Evolutionary conservation across 2,888 invertebrate species (phyloP).

Genomic region (Hololepta plana): DNA sequence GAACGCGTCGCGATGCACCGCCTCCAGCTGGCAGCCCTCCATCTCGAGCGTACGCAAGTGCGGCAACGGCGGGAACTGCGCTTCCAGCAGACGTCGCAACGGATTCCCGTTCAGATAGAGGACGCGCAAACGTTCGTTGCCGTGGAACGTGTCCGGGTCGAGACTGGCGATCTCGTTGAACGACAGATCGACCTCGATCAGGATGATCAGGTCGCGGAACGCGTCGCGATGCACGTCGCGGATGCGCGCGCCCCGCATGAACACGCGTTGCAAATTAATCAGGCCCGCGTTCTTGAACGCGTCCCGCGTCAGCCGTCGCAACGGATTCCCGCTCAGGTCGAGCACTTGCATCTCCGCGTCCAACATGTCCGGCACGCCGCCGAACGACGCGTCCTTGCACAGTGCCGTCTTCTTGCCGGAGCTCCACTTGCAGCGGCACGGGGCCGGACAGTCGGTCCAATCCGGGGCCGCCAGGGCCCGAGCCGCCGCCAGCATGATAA

Average conservation of each 20-base stretch:
- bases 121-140: conserved; percentile 64
- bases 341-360: conserved; percentile 70
- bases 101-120: conserved; percentile 72
- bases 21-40: conserved; percentile 58
- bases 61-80: conserved; percentile 67
- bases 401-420: conserved; percentile 80
- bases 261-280: conserved; percentile 69
- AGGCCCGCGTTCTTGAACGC: conserved; percentile 64
- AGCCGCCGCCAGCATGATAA: conserved; percentile 22
- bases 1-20: conserved; percentile 61
- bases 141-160: conserved; percentile 64
- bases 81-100: conserved; percentile 46
- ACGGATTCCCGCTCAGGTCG: conserved; percentile 65
- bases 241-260: conserved; percentile 56
- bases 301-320: conserved; percentile 55
- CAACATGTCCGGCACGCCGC: conserved; percentile 52
- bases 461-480: conserved; percentile 43
- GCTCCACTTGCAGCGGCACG: conserved; percentile 84
- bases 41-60: conserved; percentile 66
- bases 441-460: conserved; percentile 76
- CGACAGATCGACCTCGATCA: conserved; percentile 74
- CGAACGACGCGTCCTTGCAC: conserved; percentile 65
- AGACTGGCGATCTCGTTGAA: conserved; percentile 60
- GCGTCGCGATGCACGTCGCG: conserved; percentile 64
- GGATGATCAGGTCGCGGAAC: conserved; percentile 69